Percentiles rank a stretch among this genome's conserved stretches.
phyloP scores from a whole-genome alignment of 2,797 vertebrate genomes.

The Halcyon leucocephala region DNA sequence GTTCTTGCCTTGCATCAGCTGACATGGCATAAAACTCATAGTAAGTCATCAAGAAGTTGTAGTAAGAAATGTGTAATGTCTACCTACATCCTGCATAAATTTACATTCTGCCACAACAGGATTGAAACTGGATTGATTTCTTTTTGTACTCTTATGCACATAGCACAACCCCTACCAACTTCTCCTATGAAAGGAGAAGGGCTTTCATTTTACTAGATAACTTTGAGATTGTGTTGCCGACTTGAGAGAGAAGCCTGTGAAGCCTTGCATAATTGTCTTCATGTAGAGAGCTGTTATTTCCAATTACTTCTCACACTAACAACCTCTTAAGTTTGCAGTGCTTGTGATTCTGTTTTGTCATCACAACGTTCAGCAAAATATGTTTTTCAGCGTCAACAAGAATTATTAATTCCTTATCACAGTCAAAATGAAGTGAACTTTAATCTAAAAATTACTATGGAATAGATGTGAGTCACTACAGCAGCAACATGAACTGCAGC shows the following conservation, averaged over 20 bases:
- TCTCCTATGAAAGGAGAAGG: not conserved
- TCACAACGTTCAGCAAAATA: not conserved
- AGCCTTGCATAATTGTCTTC: constrained; percentile 43
- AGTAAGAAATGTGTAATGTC: not conserved
- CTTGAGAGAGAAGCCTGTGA: constrained; percentile 31
- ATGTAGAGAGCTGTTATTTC: constrained; percentile 53
- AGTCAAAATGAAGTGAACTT: constrained; percentile 10
- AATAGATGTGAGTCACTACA: not conserved
- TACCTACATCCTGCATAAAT: not conserved
- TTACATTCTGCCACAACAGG: not conserved
- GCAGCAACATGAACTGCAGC: not conserved
- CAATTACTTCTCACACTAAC: constrained; percentile 47
- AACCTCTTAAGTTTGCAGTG: constrained; percentile 27
- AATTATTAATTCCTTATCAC: constrained; percentile 26
- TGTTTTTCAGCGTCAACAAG: not conserved
- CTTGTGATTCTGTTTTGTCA: constrained; percentile 20
- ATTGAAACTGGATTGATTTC: not conserved
- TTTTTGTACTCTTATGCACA: not conserved
- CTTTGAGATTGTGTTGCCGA: constrained; percentile 30
- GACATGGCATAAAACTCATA: not conserved
- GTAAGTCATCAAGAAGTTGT: not conserved
- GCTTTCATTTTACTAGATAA: constrained; percentile 36
- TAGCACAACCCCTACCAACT: not conserved
- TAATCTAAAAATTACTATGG: constrained; percentile 23
- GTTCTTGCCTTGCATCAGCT: not conserved